Conservation (phyloP, 2,888 invertebrate genomes). For the Harmothoe impar region DNA sequence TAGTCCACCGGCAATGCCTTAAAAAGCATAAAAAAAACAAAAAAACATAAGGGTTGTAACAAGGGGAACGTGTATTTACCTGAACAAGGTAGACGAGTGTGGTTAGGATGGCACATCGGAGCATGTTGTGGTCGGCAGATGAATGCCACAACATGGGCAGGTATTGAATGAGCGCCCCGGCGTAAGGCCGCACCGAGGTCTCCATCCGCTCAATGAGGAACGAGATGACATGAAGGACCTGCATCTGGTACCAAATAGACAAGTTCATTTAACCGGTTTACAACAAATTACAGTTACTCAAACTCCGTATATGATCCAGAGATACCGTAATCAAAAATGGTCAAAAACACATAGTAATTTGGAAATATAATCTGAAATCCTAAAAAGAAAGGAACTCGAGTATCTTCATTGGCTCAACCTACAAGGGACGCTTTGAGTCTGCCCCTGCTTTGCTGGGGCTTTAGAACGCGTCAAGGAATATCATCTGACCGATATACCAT, state of each 20-base stretch:
- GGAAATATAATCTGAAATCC: too few species aligned
- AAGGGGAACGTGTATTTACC: slow-evolving; percentile 80
- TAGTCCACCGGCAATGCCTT: too few species aligned
- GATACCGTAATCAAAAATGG: background rate
- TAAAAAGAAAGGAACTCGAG: too few species aligned
- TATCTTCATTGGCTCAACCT: too few species aligned
- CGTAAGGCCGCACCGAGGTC: slow-evolving; percentile 88
- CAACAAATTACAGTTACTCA: too few species aligned
- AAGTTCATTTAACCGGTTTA: background rate
- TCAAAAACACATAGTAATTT: background rate
- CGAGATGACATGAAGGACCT: slow-evolving; percentile 94
- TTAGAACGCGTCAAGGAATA: too few species aligned
- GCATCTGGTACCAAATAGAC: slow-evolving; percentile 87
- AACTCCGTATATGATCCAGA: too few species aligned
- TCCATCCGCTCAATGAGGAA: slow-evolving; percentile 94
- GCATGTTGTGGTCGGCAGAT: slow-evolving; percentile 93
- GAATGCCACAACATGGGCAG: slow-evolving; percentile 94
- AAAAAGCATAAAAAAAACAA: too few species aligned
- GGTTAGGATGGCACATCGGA: slow-evolving; percentile 94
- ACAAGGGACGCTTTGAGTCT: too few species aligned
- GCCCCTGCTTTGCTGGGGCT: too few species aligned
- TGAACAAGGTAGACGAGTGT: slow-evolving; percentile 93
- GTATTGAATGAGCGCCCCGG: slow-evolving; percentile 89
- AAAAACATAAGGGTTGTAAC: too few species aligned
- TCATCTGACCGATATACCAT: too few species aligned